Percentiles rank a stretch among this genome's conserved stretches.
phyloP scores from a whole-genome alignment of 2,113 vertebrate genomes.

The Athene noctua region DNA sequence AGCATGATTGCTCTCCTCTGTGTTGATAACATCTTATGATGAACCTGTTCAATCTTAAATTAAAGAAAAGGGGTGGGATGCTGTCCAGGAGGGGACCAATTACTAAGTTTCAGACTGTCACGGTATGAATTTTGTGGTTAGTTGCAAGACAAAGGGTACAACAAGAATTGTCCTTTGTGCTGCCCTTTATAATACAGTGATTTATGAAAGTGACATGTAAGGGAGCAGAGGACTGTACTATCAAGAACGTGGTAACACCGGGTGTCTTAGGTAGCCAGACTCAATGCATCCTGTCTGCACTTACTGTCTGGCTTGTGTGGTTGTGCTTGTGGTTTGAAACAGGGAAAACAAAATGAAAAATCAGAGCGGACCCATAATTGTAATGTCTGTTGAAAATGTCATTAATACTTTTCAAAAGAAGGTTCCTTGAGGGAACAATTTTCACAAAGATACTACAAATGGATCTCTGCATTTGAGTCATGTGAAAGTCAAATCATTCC shows the following conservation, averaged over 20 bases:
- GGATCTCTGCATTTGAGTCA: neutral
- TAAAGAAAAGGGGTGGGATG: neutral
- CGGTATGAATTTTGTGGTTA: neutral
- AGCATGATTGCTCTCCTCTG: neutral
- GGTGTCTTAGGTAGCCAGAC: neutral
- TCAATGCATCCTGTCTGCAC: neutral
- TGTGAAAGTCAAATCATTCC: neutral
- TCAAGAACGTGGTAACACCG: rapidly evolving
- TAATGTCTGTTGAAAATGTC: neutral
- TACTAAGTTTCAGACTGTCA: neutral
- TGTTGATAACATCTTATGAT: neutral
- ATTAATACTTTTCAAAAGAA: neutral
- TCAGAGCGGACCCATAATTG: neutral
- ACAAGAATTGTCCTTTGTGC: neutral
- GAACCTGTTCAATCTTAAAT: neutral
- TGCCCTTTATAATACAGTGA: rapidly evolving
- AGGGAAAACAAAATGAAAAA: neutral
- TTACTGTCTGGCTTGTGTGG: neutral
- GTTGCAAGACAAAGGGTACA: neutral
- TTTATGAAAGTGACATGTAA: neutral
- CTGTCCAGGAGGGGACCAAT: neutral
- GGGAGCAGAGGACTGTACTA: neutral
- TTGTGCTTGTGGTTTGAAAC: neutral
- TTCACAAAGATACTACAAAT: neutral
- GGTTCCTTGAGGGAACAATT: neutral